Conservation (phyloP, 2,113 vertebrate species). For the Solea senegalensis region DNA sequence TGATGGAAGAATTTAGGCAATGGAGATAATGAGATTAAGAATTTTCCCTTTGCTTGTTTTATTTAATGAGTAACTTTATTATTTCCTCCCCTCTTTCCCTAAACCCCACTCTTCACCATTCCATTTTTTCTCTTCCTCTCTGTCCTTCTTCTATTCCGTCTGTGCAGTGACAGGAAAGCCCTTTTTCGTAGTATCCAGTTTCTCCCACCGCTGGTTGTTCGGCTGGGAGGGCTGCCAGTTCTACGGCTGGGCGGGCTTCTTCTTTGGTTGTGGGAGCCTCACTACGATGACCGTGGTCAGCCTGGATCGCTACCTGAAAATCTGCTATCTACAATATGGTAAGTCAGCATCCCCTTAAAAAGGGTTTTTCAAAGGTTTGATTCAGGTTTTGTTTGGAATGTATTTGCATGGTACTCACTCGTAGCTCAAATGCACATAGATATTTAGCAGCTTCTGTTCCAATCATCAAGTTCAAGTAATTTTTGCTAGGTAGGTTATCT, state of each 20-base stretch:
- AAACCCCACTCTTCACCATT: not conserved
- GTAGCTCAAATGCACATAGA: too few species aligned
- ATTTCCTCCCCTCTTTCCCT: not conserved
- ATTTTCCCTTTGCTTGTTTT: too few species aligned
- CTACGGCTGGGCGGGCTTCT: slow-evolving; percentile 95
- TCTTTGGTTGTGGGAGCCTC: slow-evolving; percentile 95
- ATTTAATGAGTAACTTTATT: too few species aligned
- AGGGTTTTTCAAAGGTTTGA: not conserved
- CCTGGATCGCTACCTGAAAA: slow-evolving; percentile 94
- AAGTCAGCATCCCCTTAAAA: slow-evolving; percentile 37
- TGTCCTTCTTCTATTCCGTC: not conserved
- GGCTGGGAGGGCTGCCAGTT: slow-evolving; percentile 92
- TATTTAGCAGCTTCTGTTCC: too few species aligned
- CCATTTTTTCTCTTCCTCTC: not conserved
- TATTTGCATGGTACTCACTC: too few species aligned
- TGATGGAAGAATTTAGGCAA: too few species aligned
- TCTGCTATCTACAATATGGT: slow-evolving; percentile 94
- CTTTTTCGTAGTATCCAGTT: slow-evolving; percentile 92
- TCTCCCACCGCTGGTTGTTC: slow-evolving; percentile 93
- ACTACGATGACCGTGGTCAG: slow-evolving; percentile 95
- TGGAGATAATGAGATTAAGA: too few species aligned
- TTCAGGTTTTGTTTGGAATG: too few species aligned
- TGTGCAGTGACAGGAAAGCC: slow-evolving; percentile 91
- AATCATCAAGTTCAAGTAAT: too few species aligned
- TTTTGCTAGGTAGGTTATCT: too few species aligned